A percentile compares a stretch with the other conserved stretches of the same genome.
Evolutionary conservation across 2,888 invertebrate species (phyloP).

Genomic region (Chloroclysta siterata): DNA sequence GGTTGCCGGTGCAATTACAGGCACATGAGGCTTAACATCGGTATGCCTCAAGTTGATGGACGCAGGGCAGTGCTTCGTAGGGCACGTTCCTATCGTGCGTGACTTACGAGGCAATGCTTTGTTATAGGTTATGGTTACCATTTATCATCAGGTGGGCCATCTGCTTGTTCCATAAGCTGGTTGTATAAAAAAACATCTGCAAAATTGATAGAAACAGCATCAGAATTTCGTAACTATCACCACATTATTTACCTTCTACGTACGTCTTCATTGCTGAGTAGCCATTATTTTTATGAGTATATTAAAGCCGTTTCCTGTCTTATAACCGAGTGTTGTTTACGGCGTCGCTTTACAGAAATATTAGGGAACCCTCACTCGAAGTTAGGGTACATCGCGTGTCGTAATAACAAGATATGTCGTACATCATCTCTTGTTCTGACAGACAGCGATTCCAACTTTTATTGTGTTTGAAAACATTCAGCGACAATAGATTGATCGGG

Average conservation of each 20-base stretch:
- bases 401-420: constrained; percentile 51
- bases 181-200: too few relatives aligned
- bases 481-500: constrained; percentile 36
- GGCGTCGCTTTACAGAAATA: constrained; percentile 26
- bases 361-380: constrained; percentile 28
- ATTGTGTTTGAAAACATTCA: constrained; percentile 49
- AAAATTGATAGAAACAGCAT: too few relatives aligned
- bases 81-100: too few relatives aligned
- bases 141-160: too few relatives aligned
- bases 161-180: too few relatives aligned
- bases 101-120: too few relatives aligned
- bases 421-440: constrained; percentile 55
- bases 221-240: background rate
- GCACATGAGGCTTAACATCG: too few relatives aligned
- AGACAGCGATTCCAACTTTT: constrained; percentile 51
- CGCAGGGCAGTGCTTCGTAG: too few relatives aligned
- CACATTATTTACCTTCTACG: background rate
- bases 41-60: too few relatives aligned
- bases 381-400: constrained; percentile 1
- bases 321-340: constrained; percentile 21
- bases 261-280: background rate
- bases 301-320: background rate
- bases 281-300: background rate
- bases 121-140: too few relatives aligned
- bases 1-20: too few relatives aligned